Base-by-base conservation (phyloP, 2,888 invertebrate species). In the Disparrhopalites patrizii region DNA sequence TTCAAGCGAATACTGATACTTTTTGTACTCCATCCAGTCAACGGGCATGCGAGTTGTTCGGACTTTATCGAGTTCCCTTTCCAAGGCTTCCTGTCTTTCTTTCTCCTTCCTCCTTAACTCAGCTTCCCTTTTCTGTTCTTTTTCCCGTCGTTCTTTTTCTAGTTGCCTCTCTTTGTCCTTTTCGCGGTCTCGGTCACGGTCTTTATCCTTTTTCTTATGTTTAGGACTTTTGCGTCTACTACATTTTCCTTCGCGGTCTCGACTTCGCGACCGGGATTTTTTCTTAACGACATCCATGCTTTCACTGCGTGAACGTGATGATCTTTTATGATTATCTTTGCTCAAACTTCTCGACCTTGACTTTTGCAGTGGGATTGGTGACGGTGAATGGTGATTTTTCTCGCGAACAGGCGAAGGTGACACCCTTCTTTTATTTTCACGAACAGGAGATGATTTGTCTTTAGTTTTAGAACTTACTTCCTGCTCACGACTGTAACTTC, bases 11-110 rank as follows among this genome's bases (percentile, higher is more conserved):
- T 67, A 74, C 33, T 74, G 67, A 25, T 58, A 70, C 33, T 70
- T 66, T 47, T 62, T 65, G 61, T 70, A 75, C 30, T 75, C 75
- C 30, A 66, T 38, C 75, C 75, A 75, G 57, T 74, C 71, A 8
- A 28, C 28, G 1, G 75, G 75, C 73, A 75, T 71, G 28, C 69
- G 62, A 15, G 68, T 56, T 28, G 62, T 68, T 30, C 74, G 61
- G 10, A 73, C 63, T 66, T 70, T 73, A 54, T 75, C 73, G 30
- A 71, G 50, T 47, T 73, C 72, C 27, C 64, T 63, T 52, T 71
- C 68, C 5, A 54, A 15, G 30, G 65, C 70, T 54, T 68, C 69
- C 33, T 50, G 52, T 28, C 68, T 66, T 8, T 65, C 70, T 25
- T 66, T 62, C 52, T 69, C 69, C 25, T 61, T 55, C 47, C 67